Base-by-base conservation (phyloP, 2,113 vertebrate genomes). In the Murina feae region DNA sequence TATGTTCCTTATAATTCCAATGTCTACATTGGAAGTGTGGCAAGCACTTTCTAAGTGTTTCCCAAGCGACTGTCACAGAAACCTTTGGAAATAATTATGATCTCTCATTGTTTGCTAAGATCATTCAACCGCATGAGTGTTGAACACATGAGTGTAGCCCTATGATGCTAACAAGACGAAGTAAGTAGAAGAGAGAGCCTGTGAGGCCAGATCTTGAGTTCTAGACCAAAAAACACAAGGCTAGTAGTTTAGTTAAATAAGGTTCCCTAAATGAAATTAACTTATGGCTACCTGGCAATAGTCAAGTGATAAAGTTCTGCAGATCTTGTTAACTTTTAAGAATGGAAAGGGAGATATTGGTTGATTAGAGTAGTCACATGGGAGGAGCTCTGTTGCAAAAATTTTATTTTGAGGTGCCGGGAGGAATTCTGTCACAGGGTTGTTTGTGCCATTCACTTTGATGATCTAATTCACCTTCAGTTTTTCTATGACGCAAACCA, bases 401-500 rank as follows among this genome's bases (percentile, higher is more conserved):
- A 9, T 84, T 90, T 71, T 82, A 75, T 71, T 83, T 55, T 79
- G 21, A 51, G 28, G 37, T 30, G 71, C 17, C 66, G 30, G 79
- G 44, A 1, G 3, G 23, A 4, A 18, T 44, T 2, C 51, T 89
- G 88, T 71, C 76, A n/a, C n/a, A 39, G 42, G 35, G 30, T 30
- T 71, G 32, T 90, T 76, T 91, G 55, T 66, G n/a, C 32, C 84
- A 30, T 66, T 91, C 53, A 89, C 66, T 89, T 87, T 66, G 72
- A 89, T 87, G 55, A 72, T 91, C 9, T 86, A 89, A 94, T 93
- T 93, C 63, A 90, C 74, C 65, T 75, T 96, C 80, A 90, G 47
- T 85, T 93, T 96, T 97, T 95, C 91, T 92, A 78, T 21, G 44
- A 89, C 81, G 35, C 47, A 90, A 89, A 86, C 76, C 83, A 95